phyloP scores from a whole-genome alignment of 2,888 invertebrate species.

The Melanchra persicariae region DNA sequence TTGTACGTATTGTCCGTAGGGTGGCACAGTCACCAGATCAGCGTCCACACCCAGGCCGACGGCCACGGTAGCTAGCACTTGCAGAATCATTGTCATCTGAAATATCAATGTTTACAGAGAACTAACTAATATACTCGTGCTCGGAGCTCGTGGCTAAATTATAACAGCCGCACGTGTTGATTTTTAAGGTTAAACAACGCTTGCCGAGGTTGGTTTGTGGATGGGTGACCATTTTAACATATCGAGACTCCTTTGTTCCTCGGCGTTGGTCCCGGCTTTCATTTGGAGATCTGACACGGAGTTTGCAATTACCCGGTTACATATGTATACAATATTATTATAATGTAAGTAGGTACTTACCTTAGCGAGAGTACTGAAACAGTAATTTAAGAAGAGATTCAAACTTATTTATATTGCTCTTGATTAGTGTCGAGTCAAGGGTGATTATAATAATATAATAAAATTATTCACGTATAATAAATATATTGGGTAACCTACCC shows the following conservation, averaged over 20 bases:
- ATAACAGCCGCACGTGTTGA: too few species aligned
- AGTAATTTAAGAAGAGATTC: background rate
- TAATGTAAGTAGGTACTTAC: background rate
- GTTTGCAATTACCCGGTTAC: too few species aligned
- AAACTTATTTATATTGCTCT: background rate
- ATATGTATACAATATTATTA: too few species aligned
- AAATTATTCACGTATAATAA: background rate
- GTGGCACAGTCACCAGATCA: background rate
- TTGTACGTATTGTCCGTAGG: background rate
- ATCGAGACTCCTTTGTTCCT: too few species aligned
- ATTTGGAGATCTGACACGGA: too few species aligned
- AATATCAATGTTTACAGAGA: background rate
- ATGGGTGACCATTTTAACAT: too few species aligned
- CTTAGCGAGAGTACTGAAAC: background rate
- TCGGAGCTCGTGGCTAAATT: too few species aligned
- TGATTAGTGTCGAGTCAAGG: background rate
- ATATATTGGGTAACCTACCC: too few species aligned
- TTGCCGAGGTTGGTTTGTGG: too few species aligned
- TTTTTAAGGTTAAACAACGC: too few species aligned
- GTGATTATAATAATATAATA: background rate
- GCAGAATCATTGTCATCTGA: conserved; percentile 11
- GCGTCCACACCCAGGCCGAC: background rate
- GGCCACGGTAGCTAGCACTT: conserved; percentile 1
- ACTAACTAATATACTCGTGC: background rate
- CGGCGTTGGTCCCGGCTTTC: too few species aligned